Evolutionary conservation across 2,797 vertebrate species (phyloP).

Genomic region (Anas bernieri): DNA sequence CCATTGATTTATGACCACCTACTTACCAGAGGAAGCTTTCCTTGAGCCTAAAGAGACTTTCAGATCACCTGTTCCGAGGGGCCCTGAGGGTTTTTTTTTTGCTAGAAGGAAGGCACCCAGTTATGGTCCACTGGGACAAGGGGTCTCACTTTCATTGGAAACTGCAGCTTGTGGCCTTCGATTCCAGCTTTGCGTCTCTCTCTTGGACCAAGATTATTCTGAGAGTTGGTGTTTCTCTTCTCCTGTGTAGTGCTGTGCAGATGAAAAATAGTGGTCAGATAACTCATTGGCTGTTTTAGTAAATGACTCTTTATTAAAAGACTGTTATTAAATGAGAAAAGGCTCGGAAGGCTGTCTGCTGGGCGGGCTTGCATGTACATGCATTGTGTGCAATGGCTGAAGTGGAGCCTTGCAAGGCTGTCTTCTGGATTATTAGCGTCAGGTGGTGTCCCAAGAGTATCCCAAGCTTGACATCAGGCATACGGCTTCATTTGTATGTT

Average conservation of each 20-base stretch:
- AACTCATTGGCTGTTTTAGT: neutral
- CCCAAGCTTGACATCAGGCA: neutral
- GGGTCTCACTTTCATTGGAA: neutral
- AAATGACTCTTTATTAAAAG: neutral
- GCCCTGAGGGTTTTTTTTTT: neutral
- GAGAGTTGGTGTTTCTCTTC: neutral
- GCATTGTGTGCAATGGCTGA: neutral
- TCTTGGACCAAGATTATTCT: fast-evolving
- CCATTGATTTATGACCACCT: neutral
- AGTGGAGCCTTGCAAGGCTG: neutral
- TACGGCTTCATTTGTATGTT: neutral
- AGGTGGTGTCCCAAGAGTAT: neutral
- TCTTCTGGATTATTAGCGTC: neutral
- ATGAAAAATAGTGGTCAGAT: neutral
- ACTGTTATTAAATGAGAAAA: neutral
- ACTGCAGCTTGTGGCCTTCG: neutral
- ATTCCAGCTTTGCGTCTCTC: neutral
- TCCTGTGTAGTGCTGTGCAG: neutral
- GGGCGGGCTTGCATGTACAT: neutral
- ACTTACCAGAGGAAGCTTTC: neutral
- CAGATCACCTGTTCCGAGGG: neutral
- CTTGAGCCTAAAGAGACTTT: neutral
- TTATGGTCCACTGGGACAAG: neutral
- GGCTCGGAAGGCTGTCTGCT: neutral
- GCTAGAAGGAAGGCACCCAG: neutral